Base-by-base conservation (phyloP, 1,140 invertebrate species). In the Pantala flavescens region DNA sequence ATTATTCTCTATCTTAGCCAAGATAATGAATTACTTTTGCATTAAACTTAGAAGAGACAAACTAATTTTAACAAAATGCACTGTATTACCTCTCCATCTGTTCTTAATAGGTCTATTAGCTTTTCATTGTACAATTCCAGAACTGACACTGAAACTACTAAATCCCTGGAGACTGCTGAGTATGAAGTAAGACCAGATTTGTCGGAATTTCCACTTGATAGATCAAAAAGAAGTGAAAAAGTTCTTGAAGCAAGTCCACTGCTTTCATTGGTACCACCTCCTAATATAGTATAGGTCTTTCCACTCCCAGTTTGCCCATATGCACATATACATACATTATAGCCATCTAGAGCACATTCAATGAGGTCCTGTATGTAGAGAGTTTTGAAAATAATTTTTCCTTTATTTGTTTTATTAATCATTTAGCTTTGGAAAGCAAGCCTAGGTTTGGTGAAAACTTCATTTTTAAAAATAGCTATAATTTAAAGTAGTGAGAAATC, bases 311-410 rank as follows among this genome's bases (percentile, higher is more conserved):
- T 89, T 79, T 89, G 88, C 0, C 88, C 88, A 78, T 90, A 90
- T 0, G 88, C 88, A 81, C 89, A 89, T 55, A 90, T 87, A 76
- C 87, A 89, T 0, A 89, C 88, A 80, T 90, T 89, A 79, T 88
- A 89, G 0, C 88, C 88, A 80, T 89, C 88, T 36, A 88, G 80
- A 36, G 85, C 84, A 77, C 84, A 86, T 80, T 87, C 85, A 7
- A 86, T 82, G 11, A 85, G 78, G 74, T 79, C 78, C 78, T 79
- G 63, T n/a, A 76, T n/a, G 71, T 71, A 14, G 43, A 23, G n/a
- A 23, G 9, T 11, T 7, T 72, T 72, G 3, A 2, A 36, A 36
- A 36, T 36, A 5, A 36, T 36, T 36, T 36, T 9, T 9, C 9
- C 28, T 5, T 36, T 36, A 9, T 5, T 5, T 5, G 2, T 36